A percentile compares a stretch with the other conserved stretches of the same genome.
These are phyloP conservation scores for Phragmatobia fuliginosa DNA, from an alignment of 2,888 invertebrate genomes.

Conservation along the genomic window DNA sequence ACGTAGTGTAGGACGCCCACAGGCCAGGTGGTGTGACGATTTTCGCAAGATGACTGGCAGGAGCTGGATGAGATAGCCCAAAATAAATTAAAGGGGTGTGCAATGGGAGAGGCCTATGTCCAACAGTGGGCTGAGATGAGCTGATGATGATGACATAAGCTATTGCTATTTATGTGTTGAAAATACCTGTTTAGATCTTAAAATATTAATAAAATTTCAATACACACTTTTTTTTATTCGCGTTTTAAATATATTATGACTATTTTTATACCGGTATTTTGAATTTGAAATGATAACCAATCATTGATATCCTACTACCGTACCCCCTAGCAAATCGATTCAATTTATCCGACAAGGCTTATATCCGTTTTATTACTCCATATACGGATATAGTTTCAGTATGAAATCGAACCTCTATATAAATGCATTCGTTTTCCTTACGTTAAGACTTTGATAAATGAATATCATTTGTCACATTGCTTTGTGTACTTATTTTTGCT, in stretches of 20 bases:
- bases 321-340: background rate
- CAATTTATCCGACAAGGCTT: background rate
- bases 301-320: background rate
- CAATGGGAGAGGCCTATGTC: no score
- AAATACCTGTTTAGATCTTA: background rate
- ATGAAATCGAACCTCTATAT: background rate
- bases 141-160: no score
- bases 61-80: no score
- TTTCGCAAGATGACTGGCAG: no score
- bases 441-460: background rate
- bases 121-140: no score
- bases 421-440: background rate
- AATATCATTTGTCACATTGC: background rate
- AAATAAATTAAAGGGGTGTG: no score
- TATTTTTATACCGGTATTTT: no score
- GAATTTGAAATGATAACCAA: background rate
- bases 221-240: background rate
- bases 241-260: no score
- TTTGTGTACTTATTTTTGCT: background rate
- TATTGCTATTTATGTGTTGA: no score
- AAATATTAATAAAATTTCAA: background rate
- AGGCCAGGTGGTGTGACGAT: no score
- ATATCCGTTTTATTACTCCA: background rate
- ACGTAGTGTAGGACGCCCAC: no score
- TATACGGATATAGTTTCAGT: background rate